Evolutionary conservation across 2,888 invertebrate genomes (phyloP), one percentile per base, ranked within the genome.

Genomic region (Tipula unca): DNA sequence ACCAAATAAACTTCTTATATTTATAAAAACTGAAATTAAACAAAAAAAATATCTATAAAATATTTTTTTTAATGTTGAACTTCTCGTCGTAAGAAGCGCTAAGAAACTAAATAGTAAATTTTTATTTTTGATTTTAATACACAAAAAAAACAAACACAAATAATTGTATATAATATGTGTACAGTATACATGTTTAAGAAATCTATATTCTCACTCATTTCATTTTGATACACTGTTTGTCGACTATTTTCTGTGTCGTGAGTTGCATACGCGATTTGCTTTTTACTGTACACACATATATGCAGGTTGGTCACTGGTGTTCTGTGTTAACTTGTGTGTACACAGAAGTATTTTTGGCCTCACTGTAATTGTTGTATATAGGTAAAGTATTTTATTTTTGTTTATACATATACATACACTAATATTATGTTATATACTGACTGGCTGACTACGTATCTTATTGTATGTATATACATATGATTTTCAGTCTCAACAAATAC

Each of bases 31-130:
- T 17, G n/a, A 48, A 48, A 48, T 32, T 32, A 2, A 48, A n/a
- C n/a, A n/a, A n/a, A 48, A 69, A 25, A 25, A 69, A 25, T 25
- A 2, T 17, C 8, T 13, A 25, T 48, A 48, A 48, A 25, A 69
- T 14, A 10, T 10, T 39, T 69, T 25, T 69, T 69, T 25, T 69
- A 69, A 69, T 10, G 25, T 69, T 69, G 25, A 69, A 69, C 69
- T 69, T 69, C 25, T 69, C 69, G 1, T 69, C 25, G 25, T 69
- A 69, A 69, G 69, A 69, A 69, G 69, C 69, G 25, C 25, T 69
- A 69, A 69, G 69, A 69, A 69, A 69, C 69, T 69, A 69, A 69
- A 69, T 69, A 69, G 69, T 69, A 69, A 69, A 69, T 69, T 69
- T 69, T 69, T 69, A 69, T 69, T 69, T 69, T 69, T 69, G 69